Conservation (phyloP, 2,113 vertebrate genomes). For the Malurus melanocephalus region DNA sequence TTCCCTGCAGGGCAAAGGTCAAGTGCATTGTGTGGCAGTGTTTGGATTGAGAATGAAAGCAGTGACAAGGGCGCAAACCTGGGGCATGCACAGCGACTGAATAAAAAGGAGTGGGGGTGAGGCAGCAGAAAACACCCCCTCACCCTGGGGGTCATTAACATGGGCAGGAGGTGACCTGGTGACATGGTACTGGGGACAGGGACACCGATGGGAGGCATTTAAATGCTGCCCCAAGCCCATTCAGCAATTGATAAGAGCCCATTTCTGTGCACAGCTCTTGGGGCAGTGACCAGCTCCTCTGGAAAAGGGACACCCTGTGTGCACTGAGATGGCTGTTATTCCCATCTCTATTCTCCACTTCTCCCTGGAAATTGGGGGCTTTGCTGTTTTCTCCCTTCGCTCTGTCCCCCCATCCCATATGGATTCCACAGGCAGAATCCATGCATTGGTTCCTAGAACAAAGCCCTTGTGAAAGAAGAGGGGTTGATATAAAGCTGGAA, state of each 20-base stretch:
- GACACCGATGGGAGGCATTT: not conserved
- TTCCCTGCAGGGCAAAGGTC: constrained; percentile 41
- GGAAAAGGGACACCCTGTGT: not conserved
- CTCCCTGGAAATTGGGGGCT: rapidly evolving
- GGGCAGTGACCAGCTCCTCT: not conserved
- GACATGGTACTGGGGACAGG: not conserved
- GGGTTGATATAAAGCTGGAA: not conserved
- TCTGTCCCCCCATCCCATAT: rapidly evolving
- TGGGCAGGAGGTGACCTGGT: constrained; percentile 33
- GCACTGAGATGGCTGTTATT: not conserved
- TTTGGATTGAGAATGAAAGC: constrained; percentile 58
- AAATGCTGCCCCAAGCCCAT: not conserved
- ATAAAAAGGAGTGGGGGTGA: constrained; percentile 10
- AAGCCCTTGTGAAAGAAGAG: not conserved
- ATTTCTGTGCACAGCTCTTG: not conserved
- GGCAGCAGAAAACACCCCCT: not conserved
- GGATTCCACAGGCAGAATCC: not conserved
- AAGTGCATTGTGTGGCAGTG: constrained; percentile 39
- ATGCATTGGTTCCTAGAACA: not conserved
- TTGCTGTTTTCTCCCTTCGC: not conserved
- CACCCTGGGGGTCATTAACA: constrained; percentile 45
- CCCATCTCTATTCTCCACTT: not conserved
- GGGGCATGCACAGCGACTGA: constrained; percentile 11
- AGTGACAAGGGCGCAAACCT: constrained; percentile 31
- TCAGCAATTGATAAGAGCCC: not conserved